phyloP scores from a whole-genome alignment of 2,113 vertebrate genomes.

The Circaetus gallicus region DNA sequence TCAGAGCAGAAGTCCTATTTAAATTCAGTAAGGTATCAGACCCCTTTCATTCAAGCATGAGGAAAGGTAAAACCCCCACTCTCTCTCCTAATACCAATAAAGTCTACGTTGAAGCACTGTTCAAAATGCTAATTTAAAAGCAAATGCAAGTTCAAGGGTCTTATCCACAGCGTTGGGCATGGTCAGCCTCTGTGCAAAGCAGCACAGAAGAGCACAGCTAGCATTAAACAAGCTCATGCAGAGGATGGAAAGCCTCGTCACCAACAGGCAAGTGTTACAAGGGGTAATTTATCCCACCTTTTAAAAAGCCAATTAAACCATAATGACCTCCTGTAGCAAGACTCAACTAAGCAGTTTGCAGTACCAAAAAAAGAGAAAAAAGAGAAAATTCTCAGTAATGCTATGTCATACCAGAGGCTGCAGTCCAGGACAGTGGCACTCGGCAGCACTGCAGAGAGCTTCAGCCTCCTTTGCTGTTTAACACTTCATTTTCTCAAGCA shows the following conservation, averaged over 20 bases:
- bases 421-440: not conserved
- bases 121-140: not conserved
- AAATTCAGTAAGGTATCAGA: not conserved
- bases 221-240: fast-evolving
- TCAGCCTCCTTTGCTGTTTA: not conserved
- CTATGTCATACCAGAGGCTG: not conserved
- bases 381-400: not conserved
- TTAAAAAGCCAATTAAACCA: not conserved
- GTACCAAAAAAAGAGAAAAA: not conserved
- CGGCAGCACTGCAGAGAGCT: not conserved
- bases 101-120: not conserved
- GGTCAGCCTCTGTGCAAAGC: not conserved
- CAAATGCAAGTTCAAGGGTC: not conserved
- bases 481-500: not conserved
- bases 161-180: not conserved
- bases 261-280: not conserved
- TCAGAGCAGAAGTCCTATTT: not conserved
- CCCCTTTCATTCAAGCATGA: not conserved
- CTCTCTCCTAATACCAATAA: not conserved
- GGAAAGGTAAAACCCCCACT: not conserved
- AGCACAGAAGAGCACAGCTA: not conserved
- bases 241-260: not conserved
- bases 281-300: not conserved
- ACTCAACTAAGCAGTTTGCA: not conserved
- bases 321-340: not conserved